Conservation (phyloP, 2,797 vertebrate species). For the Paramormyrops hopkinsi region DNA sequence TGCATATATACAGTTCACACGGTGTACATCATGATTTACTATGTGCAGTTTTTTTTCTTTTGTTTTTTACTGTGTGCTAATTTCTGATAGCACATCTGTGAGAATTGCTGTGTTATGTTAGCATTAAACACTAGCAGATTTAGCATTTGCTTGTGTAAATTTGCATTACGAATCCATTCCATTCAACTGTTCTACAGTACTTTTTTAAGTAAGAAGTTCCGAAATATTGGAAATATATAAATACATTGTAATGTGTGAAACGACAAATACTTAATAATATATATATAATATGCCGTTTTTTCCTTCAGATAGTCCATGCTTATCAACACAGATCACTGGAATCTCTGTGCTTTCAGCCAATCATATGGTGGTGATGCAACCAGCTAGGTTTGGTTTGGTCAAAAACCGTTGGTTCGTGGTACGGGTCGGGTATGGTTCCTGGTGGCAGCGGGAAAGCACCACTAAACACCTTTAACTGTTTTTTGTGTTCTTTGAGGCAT, state of each 20-base stretch:
- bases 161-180: neutral
- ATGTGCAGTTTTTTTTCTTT: neutral
- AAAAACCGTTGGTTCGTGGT: neutral
- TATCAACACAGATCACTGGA: neutral
- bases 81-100: neutral
- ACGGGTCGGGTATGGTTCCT: neutral
- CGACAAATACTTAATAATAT: neutral
- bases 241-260: neutral
- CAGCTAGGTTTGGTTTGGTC: neutral
- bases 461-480: neutral
- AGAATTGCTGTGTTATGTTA: neutral
- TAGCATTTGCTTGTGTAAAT: neutral
- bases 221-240: neutral
- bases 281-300: neutral
- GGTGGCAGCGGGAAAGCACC: neutral
- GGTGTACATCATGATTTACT: neutral
- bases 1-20: neutral
- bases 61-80: neutral
- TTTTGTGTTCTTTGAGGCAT: neutral
- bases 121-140: neutral
- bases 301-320: neutral
- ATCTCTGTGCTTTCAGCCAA: neutral
- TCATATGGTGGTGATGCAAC: neutral
- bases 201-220: neutral
- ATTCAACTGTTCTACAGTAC: neutral